Evolutionary conservation across 2,888 invertebrate species (phyloP).

Genomic region (Poecilus cupreus): DNA sequence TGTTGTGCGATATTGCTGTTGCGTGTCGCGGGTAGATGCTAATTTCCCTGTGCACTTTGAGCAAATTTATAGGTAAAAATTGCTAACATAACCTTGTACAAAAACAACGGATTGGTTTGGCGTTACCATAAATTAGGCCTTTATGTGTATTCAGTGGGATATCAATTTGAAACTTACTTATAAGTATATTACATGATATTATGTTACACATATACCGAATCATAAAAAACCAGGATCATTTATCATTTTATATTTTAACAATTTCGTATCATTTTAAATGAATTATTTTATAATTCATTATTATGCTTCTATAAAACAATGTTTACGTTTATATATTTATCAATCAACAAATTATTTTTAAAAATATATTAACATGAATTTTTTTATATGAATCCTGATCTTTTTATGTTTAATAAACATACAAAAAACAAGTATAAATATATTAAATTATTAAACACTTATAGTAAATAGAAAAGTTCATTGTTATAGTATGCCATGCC

Average conservation of each 20-base stretch:
- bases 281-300: conserved; percentile 48
- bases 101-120: conserved; percentile 17
- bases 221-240: conserved; percentile 33
- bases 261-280: conserved; percentile 35
- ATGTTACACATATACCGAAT: conserved; percentile 24
- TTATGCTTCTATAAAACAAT: conserved; percentile 30
- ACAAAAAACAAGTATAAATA: conserved; percentile 16
- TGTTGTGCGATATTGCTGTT: background rate
- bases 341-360: conserved; percentile 10
- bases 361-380: conserved; percentile 24
- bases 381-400: conserved; percentile 19
- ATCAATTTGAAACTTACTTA: conserved; percentile 28
- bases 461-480: conserved; percentile 33
- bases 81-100: conserved; percentile 40
- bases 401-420: conserved; percentile 18
- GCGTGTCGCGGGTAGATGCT: background rate
- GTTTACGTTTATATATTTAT: conserved; percentile 36
- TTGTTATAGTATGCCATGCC: background rate
- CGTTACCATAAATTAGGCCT: conserved; percentile 44
- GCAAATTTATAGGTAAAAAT: conserved; percentile 47
- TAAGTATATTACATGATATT: conserved; percentile 45
- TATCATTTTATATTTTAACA: conserved; percentile 25
- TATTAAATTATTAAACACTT: conserved; percentile 18
- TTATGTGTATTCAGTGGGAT: conserved; percentile 16
- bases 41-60: conserved; percentile 1